These are phyloP conservation scores for Drosophila paramelanica DNA, from an alignment of 2,888 invertebrate species.

Conservation along the genomic window DNA sequence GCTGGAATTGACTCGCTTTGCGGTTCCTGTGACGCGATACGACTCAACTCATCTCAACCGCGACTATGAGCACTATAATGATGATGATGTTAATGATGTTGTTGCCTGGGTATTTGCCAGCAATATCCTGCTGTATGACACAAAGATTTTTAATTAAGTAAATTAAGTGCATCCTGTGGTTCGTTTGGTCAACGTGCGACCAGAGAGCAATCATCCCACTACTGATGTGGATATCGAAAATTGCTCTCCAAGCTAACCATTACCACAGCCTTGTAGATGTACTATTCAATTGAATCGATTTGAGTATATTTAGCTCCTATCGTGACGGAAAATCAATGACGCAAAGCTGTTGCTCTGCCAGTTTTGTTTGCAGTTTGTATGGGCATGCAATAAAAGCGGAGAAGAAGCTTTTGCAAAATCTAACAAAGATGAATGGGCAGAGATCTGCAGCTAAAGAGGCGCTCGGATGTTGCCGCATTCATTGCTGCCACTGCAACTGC, in stretches of 20 bases:
- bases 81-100: constrained; percentile 4
- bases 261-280: constrained; percentile 1
- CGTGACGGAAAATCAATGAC: not conserved
- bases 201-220: constrained; percentile 34
- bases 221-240: constrained; percentile 10
- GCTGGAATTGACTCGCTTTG: constrained; percentile 71
- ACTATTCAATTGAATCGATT: constrained; percentile 17
- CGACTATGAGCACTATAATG: constrained; percentile 25
- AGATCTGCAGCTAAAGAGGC: constrained; percentile 13
- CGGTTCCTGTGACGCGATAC: constrained; percentile 49
- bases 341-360: constrained; percentile 20
- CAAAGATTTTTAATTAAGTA: constrained; percentile 74
- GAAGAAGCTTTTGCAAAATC: constrained; percentile 8
- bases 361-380: constrained; percentile 27
- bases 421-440: constrained; percentile 38
- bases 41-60: constrained; percentile 18
- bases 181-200: constrained; percentile 45
- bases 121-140: constrained; percentile 20
- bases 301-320: not conserved
- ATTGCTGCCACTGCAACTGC: constrained; percentile 3
- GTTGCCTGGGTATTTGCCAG: constrained; percentile 17
- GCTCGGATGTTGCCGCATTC: constrained; percentile 22
- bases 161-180: constrained; percentile 76
- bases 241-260: constrained; percentile 9
- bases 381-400: constrained; percentile 25